phyloP scores from a whole-genome alignment of 2,113 vertebrate genomes.

The Bolborhynchus lineola region DNA sequence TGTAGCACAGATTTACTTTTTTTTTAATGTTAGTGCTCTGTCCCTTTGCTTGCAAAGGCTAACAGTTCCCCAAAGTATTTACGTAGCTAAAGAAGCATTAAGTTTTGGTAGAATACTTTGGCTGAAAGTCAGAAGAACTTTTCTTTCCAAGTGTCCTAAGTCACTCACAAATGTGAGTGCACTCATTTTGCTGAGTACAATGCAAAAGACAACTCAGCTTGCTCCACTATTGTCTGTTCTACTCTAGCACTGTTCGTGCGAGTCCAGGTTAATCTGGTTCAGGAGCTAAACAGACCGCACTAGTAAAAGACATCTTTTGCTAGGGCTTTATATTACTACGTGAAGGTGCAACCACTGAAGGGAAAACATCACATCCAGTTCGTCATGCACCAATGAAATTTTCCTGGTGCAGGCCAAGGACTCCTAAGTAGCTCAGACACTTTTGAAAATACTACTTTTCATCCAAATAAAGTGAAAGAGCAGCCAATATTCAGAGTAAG shows the following conservation, averaged over 20 bases:
- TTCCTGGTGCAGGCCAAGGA: neutral
- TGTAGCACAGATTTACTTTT: neutral
- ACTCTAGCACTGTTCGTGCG: neutral
- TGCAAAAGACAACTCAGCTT: neutral
- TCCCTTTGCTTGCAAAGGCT: neutral
- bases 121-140: neutral
- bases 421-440: neutral
- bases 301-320: conserved; percentile 14
- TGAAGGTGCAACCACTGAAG: neutral
- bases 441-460: conserved; percentile 22
- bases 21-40: neutral
- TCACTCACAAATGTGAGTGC: neutral
- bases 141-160: neutral
- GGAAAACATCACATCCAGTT: neutral
- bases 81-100: neutral
- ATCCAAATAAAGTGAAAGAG: conserved; percentile 53
- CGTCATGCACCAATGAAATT: neutral
- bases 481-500: conserved; percentile 36
- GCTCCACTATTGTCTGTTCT: neutral
- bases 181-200: neutral
- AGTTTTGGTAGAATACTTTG: neutral
- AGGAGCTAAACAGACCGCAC: neutral
- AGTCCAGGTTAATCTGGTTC: neutral
- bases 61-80: neutral
- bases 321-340: neutral